phyloP scores from a whole-genome alignment of 2,797 vertebrate genomes.

The Podarcis lilfordi region DNA sequence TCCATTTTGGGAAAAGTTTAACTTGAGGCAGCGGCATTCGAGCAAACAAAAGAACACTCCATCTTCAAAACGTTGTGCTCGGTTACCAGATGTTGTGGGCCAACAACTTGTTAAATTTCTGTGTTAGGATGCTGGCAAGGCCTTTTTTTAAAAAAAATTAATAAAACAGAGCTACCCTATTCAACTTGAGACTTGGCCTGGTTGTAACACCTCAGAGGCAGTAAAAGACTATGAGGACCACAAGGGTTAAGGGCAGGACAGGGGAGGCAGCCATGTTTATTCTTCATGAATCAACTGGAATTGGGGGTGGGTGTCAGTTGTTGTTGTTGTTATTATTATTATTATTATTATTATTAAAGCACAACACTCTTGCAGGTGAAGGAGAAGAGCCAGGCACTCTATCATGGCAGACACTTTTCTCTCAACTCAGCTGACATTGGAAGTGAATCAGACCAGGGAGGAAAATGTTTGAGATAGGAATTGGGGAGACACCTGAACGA shows the following conservation, averaged over 20 bases:
- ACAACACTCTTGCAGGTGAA: neutral
- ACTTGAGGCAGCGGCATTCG: too few relatives aligned
- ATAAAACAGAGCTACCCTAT: neutral
- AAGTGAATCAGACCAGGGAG: neutral
- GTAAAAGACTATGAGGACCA: neutral
- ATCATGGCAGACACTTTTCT: neutral
- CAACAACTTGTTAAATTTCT: neutral
- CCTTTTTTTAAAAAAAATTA: rapidly evolving
- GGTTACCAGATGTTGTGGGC: neutral
- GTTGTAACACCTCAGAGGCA: too few relatives aligned
- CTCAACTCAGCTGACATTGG: neutral
- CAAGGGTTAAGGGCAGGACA: neutral
- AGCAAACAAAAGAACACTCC: neutral
- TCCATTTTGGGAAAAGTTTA: too few relatives aligned
- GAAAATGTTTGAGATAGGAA: neutral
- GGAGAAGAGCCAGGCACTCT: neutral
- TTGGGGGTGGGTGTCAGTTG: rapidly evolving
- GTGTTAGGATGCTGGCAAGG: neutral
- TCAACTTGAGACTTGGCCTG: neutral
- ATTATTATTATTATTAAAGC: too few relatives aligned
- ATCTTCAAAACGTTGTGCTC: neutral
- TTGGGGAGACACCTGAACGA: too few relatives aligned
- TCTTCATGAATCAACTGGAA: neutral
- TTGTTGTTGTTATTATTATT: too few relatives aligned
- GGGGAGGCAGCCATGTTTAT: neutral